A percentile compares a stretch with the other conserved stretches of the same genome.
Conservation (phyloP, 2,888 invertebrate species). For the Ornithoptera alexandrae region DNA sequence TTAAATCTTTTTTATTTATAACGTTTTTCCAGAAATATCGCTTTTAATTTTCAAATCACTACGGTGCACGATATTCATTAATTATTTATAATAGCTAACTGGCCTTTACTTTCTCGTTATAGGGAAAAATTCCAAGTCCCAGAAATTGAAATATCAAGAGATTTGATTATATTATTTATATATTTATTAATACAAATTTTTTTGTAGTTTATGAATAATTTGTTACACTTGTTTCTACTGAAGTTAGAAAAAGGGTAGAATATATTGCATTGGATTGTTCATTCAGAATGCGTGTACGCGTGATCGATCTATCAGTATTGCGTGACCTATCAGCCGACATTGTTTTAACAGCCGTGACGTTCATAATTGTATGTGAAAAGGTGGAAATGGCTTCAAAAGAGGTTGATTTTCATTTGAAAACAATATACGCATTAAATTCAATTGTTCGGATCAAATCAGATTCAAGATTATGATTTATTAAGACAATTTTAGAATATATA, state of each 20-base stretch:
- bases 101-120: too few relatives aligned
- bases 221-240: too few relatives aligned
- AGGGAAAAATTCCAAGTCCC: too few relatives aligned
- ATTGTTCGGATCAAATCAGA: neutral
- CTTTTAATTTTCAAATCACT: neutral
- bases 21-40: neutral
- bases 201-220: neutral
- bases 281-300: slow-evolving; percentile 44
- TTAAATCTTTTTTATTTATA: neutral
- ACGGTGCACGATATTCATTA: neutral
- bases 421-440: slow-evolving; percentile 30
- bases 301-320: slow-evolving; percentile 56
- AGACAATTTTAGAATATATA: neutral
- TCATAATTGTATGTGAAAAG: slow-evolving; percentile 47
- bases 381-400: slow-evolving; percentile 14
- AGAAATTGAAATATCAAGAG: too few relatives aligned
- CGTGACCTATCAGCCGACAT: slow-evolving; percentile 61
- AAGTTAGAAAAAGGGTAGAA: neutral
- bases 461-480: neutral
- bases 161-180: too few relatives aligned
- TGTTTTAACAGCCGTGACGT: slow-evolving; percentile 59
- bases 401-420: slow-evolving; percentile 22
- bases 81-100: too few relatives aligned
- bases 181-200: neutral
- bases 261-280: slow-evolving; percentile 20